Conservation (phyloP, 2,888 invertebrate species). For the Lagria hirta region DNA sequence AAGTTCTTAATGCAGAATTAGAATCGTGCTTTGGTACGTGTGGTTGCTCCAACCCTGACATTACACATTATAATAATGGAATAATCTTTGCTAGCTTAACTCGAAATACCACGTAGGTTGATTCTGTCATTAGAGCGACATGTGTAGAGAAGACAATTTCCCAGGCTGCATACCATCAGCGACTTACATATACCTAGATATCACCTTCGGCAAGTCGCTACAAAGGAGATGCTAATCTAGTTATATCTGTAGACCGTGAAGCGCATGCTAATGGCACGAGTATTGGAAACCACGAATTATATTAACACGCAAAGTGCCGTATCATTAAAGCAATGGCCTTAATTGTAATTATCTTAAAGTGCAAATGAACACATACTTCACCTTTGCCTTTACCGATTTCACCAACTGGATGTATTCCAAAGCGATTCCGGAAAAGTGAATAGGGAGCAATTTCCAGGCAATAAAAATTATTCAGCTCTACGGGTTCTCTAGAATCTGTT, state of each 20-base stretch:
- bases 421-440: neutral
- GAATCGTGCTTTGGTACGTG: constrained; percentile 14
- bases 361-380: constrained; percentile 37
- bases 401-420: constrained; percentile 6
- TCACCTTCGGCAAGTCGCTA: constrained; percentile 29
- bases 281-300: constrained; percentile 51
- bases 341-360: constrained; percentile 42
- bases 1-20: constrained; percentile 10
- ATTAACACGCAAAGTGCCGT: constrained; percentile 50
- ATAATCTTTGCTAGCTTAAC: constrained; percentile 36
- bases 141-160: constrained; percentile 19
- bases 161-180: constrained; percentile 22
- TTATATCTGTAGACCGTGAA: constrained; percentile 45
- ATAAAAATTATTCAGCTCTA: too few relatives aligned
- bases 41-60: constrained; percentile 16
- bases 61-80: constrained; percentile 36
- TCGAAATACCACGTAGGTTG: constrained; percentile 26
- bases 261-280: constrained; percentile 46
- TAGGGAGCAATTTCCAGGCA: neutral
- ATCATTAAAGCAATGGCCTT: constrained; percentile 45
- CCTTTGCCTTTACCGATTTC: constrained; percentile 11
- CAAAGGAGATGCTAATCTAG: constrained; percentile 46
- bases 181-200: constrained; percentile 23
- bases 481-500: too few relatives aligned
- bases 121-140: constrained; percentile 28